Evolutionary conservation across 2,797 vertebrate genomes (phyloP), one percentile per base, ranked within the genome.

Genomic region (Chanos chanos): DNA sequence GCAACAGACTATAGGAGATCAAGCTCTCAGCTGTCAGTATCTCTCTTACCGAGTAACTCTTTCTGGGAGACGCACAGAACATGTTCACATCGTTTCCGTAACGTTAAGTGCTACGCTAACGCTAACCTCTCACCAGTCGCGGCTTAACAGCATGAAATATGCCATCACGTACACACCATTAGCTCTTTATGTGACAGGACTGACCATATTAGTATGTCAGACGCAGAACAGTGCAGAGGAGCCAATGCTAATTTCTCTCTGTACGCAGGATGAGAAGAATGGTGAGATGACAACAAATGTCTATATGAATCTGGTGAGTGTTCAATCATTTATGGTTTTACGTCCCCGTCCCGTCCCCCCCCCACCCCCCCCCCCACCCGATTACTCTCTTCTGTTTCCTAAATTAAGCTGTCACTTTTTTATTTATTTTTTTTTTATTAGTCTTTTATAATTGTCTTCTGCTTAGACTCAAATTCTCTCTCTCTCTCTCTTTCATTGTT

Each of bases 201-300:
- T 56, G 72, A 66, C 52, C 66, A 41, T 66, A 74, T 51, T 21
- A 5, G n/a, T 25, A 52, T 52, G 52, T 51, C 58, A 48, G 9
- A 13, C 13, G 58, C 30, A 48, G 66, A 30, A 43, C 47, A 53
- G 37, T 36, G 52, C 18, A 19, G 13, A 16, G n/a, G n/a, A n/a
- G n/a, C n/a, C n/a, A n/a, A n/a, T n/a, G n/a, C n/a, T n/a, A n/a
- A n/a, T n/a, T n/a, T n/a, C n/a, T n/a, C n/a, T n/a, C n/a, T n/a
- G n/a, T n/a, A 65, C 41, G 13, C 77, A 91, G 89, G 83, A 90
- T 0, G 85, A 89, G 74, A 91, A 91, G 77, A 90, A 89, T 18
- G 85, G 74, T 15, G 85, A 89, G 72, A 91, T 91, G 89, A 90
- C 88, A 33, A 91, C 89, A 74, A 91, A 90, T 48, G 89, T 91